phyloP scores from a whole-genome alignment of 2,797 vertebrate genomes.

The Siniperca obscura region DNA sequence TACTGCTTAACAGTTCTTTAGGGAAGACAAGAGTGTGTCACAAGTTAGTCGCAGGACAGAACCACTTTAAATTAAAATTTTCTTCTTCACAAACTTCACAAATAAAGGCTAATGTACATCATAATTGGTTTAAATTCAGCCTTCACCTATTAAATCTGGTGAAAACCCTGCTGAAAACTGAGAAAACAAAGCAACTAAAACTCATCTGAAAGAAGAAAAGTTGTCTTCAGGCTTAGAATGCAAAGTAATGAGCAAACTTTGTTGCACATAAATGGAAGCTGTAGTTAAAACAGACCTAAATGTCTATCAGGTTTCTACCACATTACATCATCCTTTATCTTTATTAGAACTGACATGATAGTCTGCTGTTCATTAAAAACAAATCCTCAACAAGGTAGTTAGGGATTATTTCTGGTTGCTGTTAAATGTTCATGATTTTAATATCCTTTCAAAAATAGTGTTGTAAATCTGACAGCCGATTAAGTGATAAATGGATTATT shows the following conservation, averaged over 20 bases:
- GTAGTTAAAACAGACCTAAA: background rate
- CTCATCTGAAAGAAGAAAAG: constrained; percentile 14
- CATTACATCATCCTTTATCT: constrained; percentile 27
- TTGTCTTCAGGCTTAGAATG: constrained; percentile 23
- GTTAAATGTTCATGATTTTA: constrained; percentile 33
- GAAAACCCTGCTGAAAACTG: constrained; percentile 14
- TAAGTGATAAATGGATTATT: constrained; percentile 85
- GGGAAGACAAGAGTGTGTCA: background rate
- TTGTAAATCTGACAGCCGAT: constrained; percentile 70
- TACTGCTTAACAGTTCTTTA: background rate
- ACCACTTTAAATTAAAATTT: background rate
- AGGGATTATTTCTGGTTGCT: constrained; percentile 14
- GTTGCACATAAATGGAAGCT: background rate
- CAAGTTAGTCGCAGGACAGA: background rate
- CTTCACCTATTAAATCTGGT: background rate
- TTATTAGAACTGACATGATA: constrained; percentile 28
- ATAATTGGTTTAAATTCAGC: constrained; percentile 14
- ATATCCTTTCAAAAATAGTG: constrained; percentile 17
- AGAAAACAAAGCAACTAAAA: constrained; percentile 11
- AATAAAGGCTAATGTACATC: background rate
- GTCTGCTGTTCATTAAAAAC: constrained; percentile 42
- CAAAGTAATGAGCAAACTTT: constrained; percentile 26
- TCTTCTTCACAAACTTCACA: background rate
- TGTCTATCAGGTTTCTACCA: constrained; percentile 20
- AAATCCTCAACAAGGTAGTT: background rate